Evolutionary conservation across 2,113 vertebrate species (phyloP).

Genomic region (Parotia lawesii): DNA sequence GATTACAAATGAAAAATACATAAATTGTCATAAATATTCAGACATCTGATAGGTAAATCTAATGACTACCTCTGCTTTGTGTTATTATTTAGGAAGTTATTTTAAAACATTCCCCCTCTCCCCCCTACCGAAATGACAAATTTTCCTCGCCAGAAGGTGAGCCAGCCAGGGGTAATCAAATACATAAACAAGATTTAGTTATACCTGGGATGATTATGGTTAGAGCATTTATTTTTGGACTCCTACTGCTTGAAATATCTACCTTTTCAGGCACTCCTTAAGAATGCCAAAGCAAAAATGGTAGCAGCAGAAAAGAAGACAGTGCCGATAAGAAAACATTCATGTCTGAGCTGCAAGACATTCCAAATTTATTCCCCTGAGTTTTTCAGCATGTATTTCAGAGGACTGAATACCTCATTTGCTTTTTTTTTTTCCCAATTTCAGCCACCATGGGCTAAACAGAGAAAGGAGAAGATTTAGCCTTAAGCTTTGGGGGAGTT

Average conservation of each 20-base stretch:
- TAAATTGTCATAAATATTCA: conserved; percentile 26
- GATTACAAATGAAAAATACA: conserved; percentile 23
- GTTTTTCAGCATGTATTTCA: not conserved
- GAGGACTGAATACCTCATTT: not conserved
- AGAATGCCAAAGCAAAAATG: conserved; percentile 13
- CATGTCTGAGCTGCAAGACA: not conserved
- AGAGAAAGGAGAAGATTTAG: not conserved
- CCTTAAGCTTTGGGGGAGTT: not conserved
- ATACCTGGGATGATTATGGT: conserved; percentile 5
- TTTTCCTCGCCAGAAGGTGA: conserved; percentile 33
- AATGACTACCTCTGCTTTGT: not conserved
- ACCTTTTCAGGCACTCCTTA: not conserved
- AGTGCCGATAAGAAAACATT: not conserved
- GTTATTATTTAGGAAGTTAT: not conserved
- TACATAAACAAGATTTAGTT: conserved; percentile 34
- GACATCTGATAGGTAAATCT: not conserved
- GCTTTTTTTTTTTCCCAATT: not conserved
- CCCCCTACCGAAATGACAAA: not conserved
- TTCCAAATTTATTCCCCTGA: not conserved
- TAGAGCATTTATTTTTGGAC: conserved; percentile 24
- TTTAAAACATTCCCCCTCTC: not conserved
- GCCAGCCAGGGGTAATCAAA: conserved; percentile 26
- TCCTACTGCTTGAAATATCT: conserved; percentile 27
- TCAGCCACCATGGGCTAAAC: not conserved
- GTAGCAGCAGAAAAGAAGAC: not conserved